These are phyloP conservation scores for Drymodes brunneopygia DNA, from an alignment of 2,113 vertebrate genomes.

Conservation along the genomic window DNA sequence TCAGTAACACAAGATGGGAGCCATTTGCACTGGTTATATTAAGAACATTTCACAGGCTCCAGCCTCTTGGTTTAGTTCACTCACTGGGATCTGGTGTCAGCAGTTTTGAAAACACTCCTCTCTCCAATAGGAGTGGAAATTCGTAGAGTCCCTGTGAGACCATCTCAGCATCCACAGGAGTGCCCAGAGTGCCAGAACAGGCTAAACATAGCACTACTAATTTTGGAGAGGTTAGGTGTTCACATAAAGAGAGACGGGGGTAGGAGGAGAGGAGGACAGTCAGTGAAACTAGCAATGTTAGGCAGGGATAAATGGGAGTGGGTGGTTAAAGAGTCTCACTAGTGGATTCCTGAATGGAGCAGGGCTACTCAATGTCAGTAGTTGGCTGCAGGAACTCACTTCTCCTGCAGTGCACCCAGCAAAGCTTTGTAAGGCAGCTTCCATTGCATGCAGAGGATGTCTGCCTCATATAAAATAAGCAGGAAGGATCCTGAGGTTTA, in stretches of 20 bases:
- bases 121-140: slow-evolving; percentile 46
- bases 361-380: background rate
- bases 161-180: background rate
- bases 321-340: background rate
- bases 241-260: background rate
- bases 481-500: background rate
- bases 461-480: background rate
- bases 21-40: slow-evolving; percentile 46
- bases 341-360: background rate
- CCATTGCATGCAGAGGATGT: background rate
- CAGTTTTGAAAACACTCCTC: slow-evolving; percentile 45
- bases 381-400: background rate
- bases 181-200: background rate
- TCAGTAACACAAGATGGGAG: slow-evolving; percentile 52
- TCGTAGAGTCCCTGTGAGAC: background rate
- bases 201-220: slow-evolving; percentile 55
- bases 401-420: background rate
- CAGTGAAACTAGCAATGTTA: background rate
- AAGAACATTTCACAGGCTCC: slow-evolving; percentile 50
- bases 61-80: slow-evolving; percentile 28
- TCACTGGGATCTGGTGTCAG: slow-evolving; percentile 49
- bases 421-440: background rate
- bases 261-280: background rate
- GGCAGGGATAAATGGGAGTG: background rate
- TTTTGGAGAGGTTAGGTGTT: slow-evolving; percentile 34